A percentile compares a stretch with the other conserved stretches of the same genome.
phyloP scores from a whole-genome alignment of 2,113 vertebrate species.

The Cisticola juncidis region DNA sequence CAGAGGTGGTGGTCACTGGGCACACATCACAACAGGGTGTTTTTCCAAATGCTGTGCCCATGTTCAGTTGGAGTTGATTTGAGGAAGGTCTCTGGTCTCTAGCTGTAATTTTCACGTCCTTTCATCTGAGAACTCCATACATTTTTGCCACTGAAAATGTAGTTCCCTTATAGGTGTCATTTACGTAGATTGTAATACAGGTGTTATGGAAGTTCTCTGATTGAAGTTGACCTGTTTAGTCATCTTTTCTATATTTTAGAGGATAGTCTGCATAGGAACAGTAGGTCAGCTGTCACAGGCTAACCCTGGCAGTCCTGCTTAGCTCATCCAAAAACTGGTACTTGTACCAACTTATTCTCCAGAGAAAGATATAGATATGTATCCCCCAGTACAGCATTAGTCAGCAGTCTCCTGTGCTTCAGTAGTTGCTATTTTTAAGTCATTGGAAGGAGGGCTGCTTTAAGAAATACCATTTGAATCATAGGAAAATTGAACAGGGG shows the following conservation, averaged over 20 bases:
- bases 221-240: background rate
- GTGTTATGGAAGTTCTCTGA: background rate
- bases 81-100: background rate
- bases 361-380: background rate
- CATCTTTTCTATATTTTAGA: background rate
- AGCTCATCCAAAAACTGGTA: background rate
- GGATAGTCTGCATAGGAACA: background rate
- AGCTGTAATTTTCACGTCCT: background rate
- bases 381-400: background rate
- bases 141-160: background rate
- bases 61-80: background rate
- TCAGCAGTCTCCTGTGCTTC: constrained; percentile 19
- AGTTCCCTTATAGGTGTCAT: background rate
- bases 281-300: background rate
- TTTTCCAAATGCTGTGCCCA: background rate
- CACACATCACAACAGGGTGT: background rate
- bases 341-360: background rate
- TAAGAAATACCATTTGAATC: constrained; percentile 51
- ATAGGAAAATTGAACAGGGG: background rate
- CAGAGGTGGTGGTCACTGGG: background rate
- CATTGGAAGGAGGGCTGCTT: constrained; percentile 5
- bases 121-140: background rate
- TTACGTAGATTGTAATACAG: background rate
- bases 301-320: background rate
- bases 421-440: background rate